These are phyloP conservation scores for Drosophila histrio DNA, from an alignment of 2,888 invertebrate genomes.

Conservation along the genomic window DNA sequence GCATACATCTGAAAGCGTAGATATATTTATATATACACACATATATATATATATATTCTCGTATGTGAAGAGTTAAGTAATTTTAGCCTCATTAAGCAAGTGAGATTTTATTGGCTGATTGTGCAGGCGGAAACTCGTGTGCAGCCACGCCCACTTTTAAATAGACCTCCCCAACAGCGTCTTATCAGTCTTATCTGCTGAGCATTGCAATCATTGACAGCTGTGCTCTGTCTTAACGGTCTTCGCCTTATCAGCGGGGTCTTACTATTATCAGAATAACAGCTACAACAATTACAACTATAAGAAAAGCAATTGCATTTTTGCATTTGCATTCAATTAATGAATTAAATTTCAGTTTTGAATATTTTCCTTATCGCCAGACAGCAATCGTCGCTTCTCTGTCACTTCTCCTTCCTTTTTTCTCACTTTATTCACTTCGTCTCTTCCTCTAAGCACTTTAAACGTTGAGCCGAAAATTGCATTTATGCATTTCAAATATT, in stretches of 20 bases:
- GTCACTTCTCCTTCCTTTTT: neutral
- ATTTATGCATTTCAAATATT: slow-evolving; percentile 70
- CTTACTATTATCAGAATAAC: neutral
- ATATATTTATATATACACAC: neutral
- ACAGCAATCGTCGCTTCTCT: slow-evolving; percentile 1
- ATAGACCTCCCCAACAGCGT: slow-evolving; percentile 5
- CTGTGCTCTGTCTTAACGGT: neutral
- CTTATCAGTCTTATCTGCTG: slow-evolving; percentile 4
- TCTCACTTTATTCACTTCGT: no score
- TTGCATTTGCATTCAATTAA: slow-evolving; percentile 6
- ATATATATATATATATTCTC: neutral
- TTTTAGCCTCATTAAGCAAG: slow-evolving; percentile 13
- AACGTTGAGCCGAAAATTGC: slow-evolving; percentile 62
- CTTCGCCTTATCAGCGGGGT: slow-evolving; percentile 17
- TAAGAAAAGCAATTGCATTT: neutral
- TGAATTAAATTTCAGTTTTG: slow-evolving; percentile 24
- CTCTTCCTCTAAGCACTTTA: slow-evolving; percentile 32
- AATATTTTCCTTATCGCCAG: slow-evolving; percentile 31
- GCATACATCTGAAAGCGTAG: no score
- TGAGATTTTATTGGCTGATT: slow-evolving; percentile 21
- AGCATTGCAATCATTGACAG: slow-evolving; percentile 15
- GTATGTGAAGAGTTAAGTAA: neutral
- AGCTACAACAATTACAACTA: neutral
- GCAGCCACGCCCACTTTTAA: slow-evolving; percentile 15
- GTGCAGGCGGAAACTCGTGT: slow-evolving; percentile 27